These are phyloP conservation scores for Ptycholaimellus sp. DNA, from an alignment of 2,888 invertebrate genomes.

Conservation along the genomic window DNA sequence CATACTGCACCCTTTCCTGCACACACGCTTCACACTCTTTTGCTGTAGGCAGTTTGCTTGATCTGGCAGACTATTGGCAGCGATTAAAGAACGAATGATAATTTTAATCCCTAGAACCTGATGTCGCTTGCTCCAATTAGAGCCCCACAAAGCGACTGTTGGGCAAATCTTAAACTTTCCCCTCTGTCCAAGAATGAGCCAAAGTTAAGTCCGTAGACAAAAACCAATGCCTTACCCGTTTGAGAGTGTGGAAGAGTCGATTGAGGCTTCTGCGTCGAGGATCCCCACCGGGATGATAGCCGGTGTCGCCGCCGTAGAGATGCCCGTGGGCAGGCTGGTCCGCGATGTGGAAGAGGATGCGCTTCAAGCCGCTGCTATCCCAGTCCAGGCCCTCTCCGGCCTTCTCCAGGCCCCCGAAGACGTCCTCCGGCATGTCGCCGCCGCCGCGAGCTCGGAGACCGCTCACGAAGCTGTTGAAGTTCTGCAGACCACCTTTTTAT, in stretches of 20 bases:
- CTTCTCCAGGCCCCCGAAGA: slow-evolving; percentile 7
- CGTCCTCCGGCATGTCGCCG: slow-evolving; percentile 4
- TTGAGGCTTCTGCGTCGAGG: slow-evolving; percentile 3
- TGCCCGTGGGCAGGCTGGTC: slow-evolving; percentile 6
- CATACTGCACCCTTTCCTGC: too few relatives aligned
- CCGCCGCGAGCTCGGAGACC: slow-evolving; percentile 3
- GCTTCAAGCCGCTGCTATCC: slow-evolving; percentile 5
- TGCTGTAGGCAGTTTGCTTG: too few relatives aligned
- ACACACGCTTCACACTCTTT: too few relatives aligned
- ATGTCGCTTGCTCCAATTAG: too few relatives aligned
- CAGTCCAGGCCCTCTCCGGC: slow-evolving; percentile 4
- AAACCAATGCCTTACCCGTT: slow-evolving; percentile 1
- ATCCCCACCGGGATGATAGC: slow-evolving; percentile 6
- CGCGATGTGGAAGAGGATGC: slow-evolving; percentile 8
- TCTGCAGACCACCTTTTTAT: too few relatives aligned
- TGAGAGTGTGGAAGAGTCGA: slow-evolving; percentile 1
- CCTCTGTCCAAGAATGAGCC: too few relatives aligned
- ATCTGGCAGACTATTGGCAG: too few relatives aligned
- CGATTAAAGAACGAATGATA: too few relatives aligned
- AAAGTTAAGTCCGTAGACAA: too few relatives aligned
- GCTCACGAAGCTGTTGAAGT: slow-evolving; percentile 2
- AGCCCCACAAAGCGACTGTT: too few relatives aligned
- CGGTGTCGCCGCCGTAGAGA: not conserved
- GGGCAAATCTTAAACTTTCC: too few relatives aligned
- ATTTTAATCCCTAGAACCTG: too few relatives aligned